phyloP scores from a whole-genome alignment of 1,140 invertebrate genomes.

The Aphelenchoides fujianensis region DNA sequence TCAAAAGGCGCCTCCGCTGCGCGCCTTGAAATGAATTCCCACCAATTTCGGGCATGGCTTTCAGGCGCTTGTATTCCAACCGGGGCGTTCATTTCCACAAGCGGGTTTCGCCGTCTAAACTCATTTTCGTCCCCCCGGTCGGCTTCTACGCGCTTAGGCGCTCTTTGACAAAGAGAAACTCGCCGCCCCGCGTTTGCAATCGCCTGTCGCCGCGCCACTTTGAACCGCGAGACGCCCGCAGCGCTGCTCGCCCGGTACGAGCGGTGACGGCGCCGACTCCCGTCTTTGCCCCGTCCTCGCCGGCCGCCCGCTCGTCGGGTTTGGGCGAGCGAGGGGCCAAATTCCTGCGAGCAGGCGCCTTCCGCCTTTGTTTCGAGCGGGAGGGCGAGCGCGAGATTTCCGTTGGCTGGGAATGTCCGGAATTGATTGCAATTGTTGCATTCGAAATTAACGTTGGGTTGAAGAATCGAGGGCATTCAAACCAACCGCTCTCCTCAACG shows the following conservation, averaged over 20 bases:
- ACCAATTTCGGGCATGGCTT: neutral
- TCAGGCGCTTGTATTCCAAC: neutral
- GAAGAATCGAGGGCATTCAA: too few species aligned
- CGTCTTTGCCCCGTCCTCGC: too few species aligned
- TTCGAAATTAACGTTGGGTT: too few species aligned
- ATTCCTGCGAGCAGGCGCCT: neutral
- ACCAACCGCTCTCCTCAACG: too few species aligned
- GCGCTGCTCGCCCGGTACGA: too few species aligned
- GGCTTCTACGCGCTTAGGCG: neutral
- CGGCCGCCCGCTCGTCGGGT: neutral
- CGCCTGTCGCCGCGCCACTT: neutral
- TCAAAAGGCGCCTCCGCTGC: neutral
- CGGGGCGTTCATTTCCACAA: neutral
- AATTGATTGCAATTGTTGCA: too few species aligned
- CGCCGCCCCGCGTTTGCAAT: neutral
- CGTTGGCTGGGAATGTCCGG: too few species aligned
- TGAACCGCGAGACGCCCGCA: too few species aligned
- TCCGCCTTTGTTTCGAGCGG: neutral
- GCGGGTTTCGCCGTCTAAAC: neutral
- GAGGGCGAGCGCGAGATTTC: neutral
- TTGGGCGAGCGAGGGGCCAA: neutral
- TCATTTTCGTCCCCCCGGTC: too few species aligned
- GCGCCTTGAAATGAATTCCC: neutral
- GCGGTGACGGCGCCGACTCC: too few species aligned
- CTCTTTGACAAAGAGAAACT: slow-evolving; percentile 5